Conservation (phyloP, 1,140 invertebrate genomes). For the Mylabris phalerata region DNA sequence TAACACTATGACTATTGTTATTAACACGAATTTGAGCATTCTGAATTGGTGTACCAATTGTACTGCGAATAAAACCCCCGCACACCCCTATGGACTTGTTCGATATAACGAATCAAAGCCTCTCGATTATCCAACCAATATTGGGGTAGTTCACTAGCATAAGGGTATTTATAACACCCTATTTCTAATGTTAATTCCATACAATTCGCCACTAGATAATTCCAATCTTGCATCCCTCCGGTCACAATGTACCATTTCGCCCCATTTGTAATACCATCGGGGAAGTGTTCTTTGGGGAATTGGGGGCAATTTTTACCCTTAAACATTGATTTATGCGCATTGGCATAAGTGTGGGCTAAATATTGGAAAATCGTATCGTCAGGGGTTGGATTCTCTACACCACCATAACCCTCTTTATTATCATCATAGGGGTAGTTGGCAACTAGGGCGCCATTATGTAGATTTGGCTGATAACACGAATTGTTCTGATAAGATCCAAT, state of each 20-base stretch:
- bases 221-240: slow-evolving; percentile 99
- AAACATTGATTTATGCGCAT: slow-evolving; percentile 77
- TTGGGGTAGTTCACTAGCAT: slow-evolving; percentile 58
- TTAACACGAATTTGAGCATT: slow-evolving; percentile 69
- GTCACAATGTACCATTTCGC: slow-evolving; percentile 83
- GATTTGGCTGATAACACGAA: slow-evolving; percentile 96
- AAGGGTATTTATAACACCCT: slow-evolving; percentile 89
- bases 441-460: slow-evolving; percentile 90
- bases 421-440: slow-evolving; percentile 94
- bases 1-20: slow-evolving; percentile 65
- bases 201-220: slow-evolving; percentile 86
- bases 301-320: slow-evolving; percentile 65
- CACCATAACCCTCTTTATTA: slow-evolving; percentile 39
- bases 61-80: slow-evolving; percentile 79
- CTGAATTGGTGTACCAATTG: slow-evolving; percentile 62
- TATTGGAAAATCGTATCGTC: slow-evolving; percentile 82
- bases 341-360: slow-evolving; percentile 74
- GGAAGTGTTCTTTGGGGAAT: slow-evolving; percentile 60
- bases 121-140: slow-evolving; percentile 89
- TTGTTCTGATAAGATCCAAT: slow-evolving; percentile 77
- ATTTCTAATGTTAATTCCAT: slow-evolving; percentile 94
- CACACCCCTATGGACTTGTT: slow-evolving; percentile 85
- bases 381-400: slow-evolving; percentile 55
- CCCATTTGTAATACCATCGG: slow-evolving; percentile 84
- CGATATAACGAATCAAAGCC: slow-evolving; percentile 76